phyloP scores from a whole-genome alignment of 2,888 invertebrate species.

The Myopa testacea region DNA sequence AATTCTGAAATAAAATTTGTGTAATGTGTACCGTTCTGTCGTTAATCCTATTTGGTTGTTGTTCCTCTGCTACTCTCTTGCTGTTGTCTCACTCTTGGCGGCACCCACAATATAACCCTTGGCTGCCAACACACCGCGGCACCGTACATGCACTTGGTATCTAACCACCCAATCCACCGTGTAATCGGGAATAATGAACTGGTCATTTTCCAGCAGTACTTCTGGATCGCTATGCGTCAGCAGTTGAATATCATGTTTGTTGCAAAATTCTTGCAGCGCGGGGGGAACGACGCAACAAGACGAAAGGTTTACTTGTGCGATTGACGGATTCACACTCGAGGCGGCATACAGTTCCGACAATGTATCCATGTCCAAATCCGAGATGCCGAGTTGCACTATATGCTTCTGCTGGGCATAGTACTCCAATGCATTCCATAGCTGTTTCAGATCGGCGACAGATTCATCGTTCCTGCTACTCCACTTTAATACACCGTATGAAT shows the following conservation, averaged over 20 bases:
- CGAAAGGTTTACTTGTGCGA: conserved; percentile 92
- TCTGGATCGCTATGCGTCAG: conserved; percentile 95
- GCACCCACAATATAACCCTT: conserved; percentile 84
- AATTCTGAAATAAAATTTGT: too few species aligned
- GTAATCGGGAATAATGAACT: conserved; percentile 71
- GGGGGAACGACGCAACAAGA: conserved; percentile 96
- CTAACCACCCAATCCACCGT: conserved; percentile 82
- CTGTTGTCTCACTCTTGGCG: conserved; percentile 46
- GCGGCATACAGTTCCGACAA: conserved; percentile 81
- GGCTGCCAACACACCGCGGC: conserved; percentile 88
- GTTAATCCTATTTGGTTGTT: too few species aligned
- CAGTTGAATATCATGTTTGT: conserved; percentile 90
- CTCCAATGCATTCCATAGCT: conserved; percentile 83
- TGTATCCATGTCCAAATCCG: conserved; percentile 87
- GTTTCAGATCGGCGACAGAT: conserved; percentile 75
- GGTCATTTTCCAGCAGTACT: conserved; percentile 69
- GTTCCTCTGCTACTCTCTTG: background rate
- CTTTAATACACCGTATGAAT: conserved; percentile 58
- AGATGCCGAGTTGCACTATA: conserved; percentile 83
- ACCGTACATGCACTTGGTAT: conserved; percentile 90
- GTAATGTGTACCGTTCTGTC: too few species aligned
- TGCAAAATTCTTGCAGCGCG: conserved; percentile 88
- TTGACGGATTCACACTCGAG: conserved; percentile 84
- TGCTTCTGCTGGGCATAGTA: conserved; percentile 75
- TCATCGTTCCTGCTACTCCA: conserved; percentile 70